Percentiles rank a stretch among this genome's conserved stretches.
Evolutionary conservation across 2,113 vertebrate genomes (phyloP).

Genomic region (Phoxinus phoxinus): DNA sequence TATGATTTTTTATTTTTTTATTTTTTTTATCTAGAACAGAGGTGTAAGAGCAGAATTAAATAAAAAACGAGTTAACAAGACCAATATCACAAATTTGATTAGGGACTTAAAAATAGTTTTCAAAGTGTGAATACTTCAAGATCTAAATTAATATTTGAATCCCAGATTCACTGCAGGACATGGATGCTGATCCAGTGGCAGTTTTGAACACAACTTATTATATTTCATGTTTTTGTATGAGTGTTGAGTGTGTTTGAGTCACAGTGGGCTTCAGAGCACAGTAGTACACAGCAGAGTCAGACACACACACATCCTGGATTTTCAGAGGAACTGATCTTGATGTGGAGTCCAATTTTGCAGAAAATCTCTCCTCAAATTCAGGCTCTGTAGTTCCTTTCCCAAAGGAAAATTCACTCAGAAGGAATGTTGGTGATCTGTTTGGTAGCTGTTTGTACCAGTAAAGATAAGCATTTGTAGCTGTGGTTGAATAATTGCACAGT

Average conservation of each 20-base stretch:
- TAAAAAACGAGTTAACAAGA: too few relatives aligned
- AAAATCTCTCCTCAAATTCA: background rate
- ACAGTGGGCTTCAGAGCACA: background rate
- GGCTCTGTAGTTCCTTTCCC: background rate
- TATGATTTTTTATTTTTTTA: too few relatives aligned
- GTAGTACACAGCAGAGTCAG: slow-evolving; percentile 20
- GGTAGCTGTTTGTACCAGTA: background rate
- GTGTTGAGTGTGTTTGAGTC: background rate
- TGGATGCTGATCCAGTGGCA: too few relatives aligned
- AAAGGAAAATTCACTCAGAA: background rate
- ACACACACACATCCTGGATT: background rate
- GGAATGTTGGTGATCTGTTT: background rate
- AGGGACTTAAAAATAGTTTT: too few relatives aligned
- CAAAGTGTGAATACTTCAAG: too few relatives aligned
- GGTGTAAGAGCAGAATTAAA: too few relatives aligned
- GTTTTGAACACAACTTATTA: background rate
- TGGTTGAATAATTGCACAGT: background rate
- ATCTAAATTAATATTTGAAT: too few relatives aligned
- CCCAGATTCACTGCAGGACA: too few relatives aligned
- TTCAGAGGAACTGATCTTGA: background rate
- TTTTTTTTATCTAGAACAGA: too few relatives aligned
- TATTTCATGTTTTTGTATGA: background rate
- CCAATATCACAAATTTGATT: too few relatives aligned
- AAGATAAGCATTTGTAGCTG: background rate
- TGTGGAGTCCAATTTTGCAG: background rate